A percentile compares a stretch with the other conserved stretches of the same genome.
These are phyloP conservation scores for Calcarius ornatus DNA, from an alignment of 2,113 vertebrate genomes.

Conservation along the genomic window DNA sequence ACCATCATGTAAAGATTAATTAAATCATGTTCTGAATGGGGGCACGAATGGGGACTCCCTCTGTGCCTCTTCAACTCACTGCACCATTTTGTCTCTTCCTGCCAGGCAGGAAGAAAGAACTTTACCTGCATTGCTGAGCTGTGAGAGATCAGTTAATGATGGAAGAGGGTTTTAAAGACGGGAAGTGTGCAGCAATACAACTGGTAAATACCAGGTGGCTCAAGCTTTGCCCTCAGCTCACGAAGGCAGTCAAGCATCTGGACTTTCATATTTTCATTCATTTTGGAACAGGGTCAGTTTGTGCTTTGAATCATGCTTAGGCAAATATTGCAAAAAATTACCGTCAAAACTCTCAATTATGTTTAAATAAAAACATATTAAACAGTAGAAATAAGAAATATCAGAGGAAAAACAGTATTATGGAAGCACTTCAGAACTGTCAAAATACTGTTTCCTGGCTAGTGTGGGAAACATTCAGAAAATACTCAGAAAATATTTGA, in stretches of 20 bases:
- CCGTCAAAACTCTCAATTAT: not conserved
- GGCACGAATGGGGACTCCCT: not conserved
- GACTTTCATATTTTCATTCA: not conserved
- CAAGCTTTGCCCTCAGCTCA: not conserved
- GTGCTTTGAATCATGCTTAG: not conserved
- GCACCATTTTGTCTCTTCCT: not conserved
- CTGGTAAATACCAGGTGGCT: not conserved
- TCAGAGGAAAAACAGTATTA: not conserved
- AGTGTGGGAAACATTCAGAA: not conserved
- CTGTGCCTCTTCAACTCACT: not conserved
- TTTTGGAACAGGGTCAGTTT: not conserved
- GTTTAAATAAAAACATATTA: not conserved
- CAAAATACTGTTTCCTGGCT: not conserved
- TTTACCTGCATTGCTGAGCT: not conserved
- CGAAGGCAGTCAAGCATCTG: not conserved
- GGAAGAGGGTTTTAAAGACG: not conserved
- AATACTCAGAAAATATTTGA: not conserved
- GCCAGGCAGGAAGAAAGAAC: not conserved
- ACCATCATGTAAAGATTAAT: not conserved
- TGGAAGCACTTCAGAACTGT: not conserved
- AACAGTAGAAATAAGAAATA: not conserved
- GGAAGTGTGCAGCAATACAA: not conserved
- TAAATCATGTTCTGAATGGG: not conserved
- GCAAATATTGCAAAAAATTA: not conserved
- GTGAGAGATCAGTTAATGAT: constrained; percentile 9